Evolutionary conservation across 2,797 vertebrate genomes (phyloP).

Genomic region (Sebastes flavidus): DNA sequence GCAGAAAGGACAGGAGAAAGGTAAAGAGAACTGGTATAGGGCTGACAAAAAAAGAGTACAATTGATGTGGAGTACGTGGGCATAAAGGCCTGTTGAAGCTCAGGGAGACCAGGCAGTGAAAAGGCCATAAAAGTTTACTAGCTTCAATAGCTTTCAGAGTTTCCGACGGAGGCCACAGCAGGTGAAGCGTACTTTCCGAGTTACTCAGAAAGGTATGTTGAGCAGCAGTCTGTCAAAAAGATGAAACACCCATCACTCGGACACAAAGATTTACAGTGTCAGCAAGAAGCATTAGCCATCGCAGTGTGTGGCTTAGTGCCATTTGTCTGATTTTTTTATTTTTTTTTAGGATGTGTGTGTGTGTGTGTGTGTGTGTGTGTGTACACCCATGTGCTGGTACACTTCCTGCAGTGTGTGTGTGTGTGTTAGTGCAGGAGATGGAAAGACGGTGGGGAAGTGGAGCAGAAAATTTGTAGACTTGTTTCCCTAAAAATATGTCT

Average conservation of each 20-base stretch:
- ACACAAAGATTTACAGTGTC: slow-evolving; percentile 58
- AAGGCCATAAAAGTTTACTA: slow-evolving; percentile 57
- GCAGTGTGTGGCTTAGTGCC: slow-evolving; percentile 34
- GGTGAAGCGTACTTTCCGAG: slow-evolving; percentile 57
- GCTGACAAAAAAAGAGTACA: slow-evolving; percentile 22
- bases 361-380: background rate
- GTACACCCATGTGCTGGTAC: background rate
- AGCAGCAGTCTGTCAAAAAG: slow-evolving; percentile 63
- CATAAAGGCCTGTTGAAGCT: slow-evolving; percentile 39
- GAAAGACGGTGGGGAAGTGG: slow-evolving; percentile 24
- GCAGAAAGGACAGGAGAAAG: slow-evolving; percentile 24
- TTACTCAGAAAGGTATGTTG: slow-evolving; percentile 48
- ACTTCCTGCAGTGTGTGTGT: slow-evolving; percentile 9
- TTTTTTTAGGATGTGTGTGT: background rate
- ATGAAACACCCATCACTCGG: slow-evolving; percentile 54
- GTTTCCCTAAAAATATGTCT: slow-evolving; percentile 17
- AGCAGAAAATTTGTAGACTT: slow-evolving; percentile 43
- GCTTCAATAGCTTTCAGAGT: slow-evolving; percentile 52
- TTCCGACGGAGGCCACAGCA: slow-evolving; percentile 51
- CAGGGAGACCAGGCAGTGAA: slow-evolving; percentile 35
- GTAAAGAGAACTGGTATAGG: slow-evolving; percentile 25
- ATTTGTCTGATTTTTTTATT: slow-evolving; percentile 34
- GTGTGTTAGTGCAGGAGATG: slow-evolving; percentile 14
- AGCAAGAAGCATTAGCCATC: slow-evolving; percentile 46
- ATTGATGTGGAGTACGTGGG: slow-evolving; percentile 37